A percentile compares a stretch with the other conserved stretches of the same genome.
phyloP scores from a whole-genome alignment of 2,113 vertebrate species.

The Eublepharis macularius region DNA sequence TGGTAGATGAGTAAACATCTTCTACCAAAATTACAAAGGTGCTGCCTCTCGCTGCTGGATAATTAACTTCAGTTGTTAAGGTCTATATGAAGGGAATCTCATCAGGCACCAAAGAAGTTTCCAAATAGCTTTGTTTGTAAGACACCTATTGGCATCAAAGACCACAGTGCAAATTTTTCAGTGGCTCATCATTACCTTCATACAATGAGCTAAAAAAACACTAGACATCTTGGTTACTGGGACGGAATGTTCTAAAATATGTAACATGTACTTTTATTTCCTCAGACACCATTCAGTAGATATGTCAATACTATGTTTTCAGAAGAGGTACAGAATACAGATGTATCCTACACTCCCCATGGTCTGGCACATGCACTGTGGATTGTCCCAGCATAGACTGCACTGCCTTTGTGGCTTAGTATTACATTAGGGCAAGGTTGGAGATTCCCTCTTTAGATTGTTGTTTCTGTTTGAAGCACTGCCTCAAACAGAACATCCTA shows the following conservation, averaged over 20 bases:
- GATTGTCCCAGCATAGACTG: neutral
- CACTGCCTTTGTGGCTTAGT: neutral
- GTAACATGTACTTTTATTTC: neutral
- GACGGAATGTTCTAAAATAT: neutral
- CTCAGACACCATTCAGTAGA: neutral
- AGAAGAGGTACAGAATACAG: neutral
- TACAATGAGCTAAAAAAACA: rapidly evolving
- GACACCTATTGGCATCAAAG: neutral
- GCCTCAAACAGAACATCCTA: no score
- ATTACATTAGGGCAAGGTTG: neutral
- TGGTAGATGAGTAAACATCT: rapidly evolving
- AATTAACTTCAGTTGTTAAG: rapidly evolving
- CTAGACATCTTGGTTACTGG: neutral
- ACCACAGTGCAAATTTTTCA: neutral
- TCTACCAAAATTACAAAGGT: neutral
- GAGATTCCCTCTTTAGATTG: neutral
- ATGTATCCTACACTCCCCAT: neutral
- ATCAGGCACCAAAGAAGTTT: rapidly evolving
- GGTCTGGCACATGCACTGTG: neutral
- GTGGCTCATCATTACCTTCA: neutral
- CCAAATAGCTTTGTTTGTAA: neutral
- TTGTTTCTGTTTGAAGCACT: neutral
- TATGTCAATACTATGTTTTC: no score
- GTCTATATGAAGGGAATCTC: rapidly evolving
- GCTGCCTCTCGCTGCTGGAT: neutral